Evolutionary conservation across 2,888 invertebrate species (phyloP), one percentile per base, ranked within the genome.

Genomic region (Caenorhabditis wallacei): DNA sequence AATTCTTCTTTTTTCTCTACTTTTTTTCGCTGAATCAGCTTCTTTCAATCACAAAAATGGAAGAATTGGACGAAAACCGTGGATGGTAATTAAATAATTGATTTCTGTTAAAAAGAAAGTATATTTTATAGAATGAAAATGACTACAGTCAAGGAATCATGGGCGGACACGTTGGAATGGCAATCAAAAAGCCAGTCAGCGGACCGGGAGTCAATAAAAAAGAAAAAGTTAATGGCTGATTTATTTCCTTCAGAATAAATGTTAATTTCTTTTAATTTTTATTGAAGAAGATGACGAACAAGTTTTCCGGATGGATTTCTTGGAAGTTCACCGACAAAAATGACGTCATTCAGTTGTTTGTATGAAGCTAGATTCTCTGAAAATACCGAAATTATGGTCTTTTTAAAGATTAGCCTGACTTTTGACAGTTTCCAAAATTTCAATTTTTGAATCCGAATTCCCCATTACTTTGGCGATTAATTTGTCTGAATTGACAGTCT

Each of bases 221-320:
- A 8, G n/a, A n/a, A 8, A 37, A 72, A 61, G 37, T 4, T 37
- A 26, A 71, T 24, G n/a, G 43, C 18, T 46, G n/a, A 56, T 2
- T 56, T 5, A 16, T 24, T 59, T 22, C 8, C 22, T 24, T 37
- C 5, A n/a, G 22, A 37, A 56, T 59, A 48, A 78, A 61, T 0
- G 11, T 48, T 37, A n/a, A 20, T 16, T 64, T 56, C 66, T 56
- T 75, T 56, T 11, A 43, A 18, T 54, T 20, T 20, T 54, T 22
- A 48, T 20, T 61, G 24, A 5, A 78, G 69, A 4, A 80, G 37
- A 43, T 71, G 64, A 71, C 78, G 24, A 1, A 80, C 48, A 7
- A 88, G 59, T 68, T 88, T 88, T 57, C 88, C 88, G 10, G 88
- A 84, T 11, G 85, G 63, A 24, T 75, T 87, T 26, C 83, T 57